Percentiles rank a stretch among this genome's conserved stretches.
Evolutionary conservation across 92 coral and sea anemone genomes (phyloP).

Genomic region (Porites divaricata): DNA sequence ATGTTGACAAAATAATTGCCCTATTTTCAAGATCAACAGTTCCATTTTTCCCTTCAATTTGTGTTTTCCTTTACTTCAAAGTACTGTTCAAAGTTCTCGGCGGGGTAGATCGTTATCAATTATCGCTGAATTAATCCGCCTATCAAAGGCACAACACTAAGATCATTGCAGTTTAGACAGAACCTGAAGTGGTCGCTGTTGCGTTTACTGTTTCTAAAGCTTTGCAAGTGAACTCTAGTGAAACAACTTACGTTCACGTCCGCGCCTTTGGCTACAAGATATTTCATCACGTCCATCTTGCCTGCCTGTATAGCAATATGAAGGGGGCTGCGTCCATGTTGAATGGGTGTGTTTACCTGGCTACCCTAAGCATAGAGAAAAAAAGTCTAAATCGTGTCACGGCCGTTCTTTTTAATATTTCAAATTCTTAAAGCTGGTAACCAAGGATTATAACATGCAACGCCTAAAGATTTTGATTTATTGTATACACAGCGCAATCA

Average conservation of each 20-base stretch:
- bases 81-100: not conserved
- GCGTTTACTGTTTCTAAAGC: constrained; percentile 20
- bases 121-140: not conserved
- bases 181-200: constrained; percentile 15
- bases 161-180: not conserved
- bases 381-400: not conserved
- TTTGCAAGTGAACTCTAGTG: constrained; percentile 19
- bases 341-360: constrained; percentile 64
- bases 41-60: not conserved
- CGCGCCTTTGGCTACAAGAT: constrained; percentile 77
- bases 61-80: not conserved
- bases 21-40: not conserved
- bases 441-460: constrained; percentile 8
- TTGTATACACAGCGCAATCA: not conserved
- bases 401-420: not conserved
- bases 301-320: constrained; percentile 86
- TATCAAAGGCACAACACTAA: not conserved
- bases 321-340: constrained; percentile 82
- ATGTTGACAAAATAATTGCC: constrained; percentile 7
- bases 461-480: not conserved
- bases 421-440: constrained; percentile 13
- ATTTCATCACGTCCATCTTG: constrained; percentile 70
- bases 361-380: constrained; percentile 65
- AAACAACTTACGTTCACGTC: constrained; percentile 79
- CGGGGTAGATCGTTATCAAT: constrained; percentile 1